These are phyloP conservation scores for Lissonota sp. DNA, from an alignment of 2,888 invertebrate species.

Conservation along the genomic window DNA sequence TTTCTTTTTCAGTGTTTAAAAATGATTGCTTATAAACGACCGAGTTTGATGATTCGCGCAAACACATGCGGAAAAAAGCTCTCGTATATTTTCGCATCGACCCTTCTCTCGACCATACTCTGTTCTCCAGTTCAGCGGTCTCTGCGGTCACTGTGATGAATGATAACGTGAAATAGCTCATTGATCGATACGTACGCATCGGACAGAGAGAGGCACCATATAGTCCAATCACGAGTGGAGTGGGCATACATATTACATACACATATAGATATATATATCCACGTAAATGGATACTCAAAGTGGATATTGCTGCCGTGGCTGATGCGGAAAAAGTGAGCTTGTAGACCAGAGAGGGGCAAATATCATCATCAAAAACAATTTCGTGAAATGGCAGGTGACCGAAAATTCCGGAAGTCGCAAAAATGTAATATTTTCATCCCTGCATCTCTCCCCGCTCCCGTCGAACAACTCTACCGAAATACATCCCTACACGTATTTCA, in stretches of 20 bases:
- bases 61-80: not conserved
- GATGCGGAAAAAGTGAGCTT: constrained; percentile 1
- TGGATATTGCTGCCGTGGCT: constrained; percentile 7
- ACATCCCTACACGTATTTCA: too few species aligned
- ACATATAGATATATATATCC: not conserved
- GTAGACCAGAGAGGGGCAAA: not conserved
- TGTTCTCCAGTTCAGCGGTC: constrained; percentile 10
- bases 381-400: constrained; percentile 43
- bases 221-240: not conserved
- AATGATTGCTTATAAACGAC: not conserved
- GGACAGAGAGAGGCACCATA: not conserved
- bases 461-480: too few species aligned
- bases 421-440: too few species aligned
- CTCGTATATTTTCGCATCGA: not conserved
- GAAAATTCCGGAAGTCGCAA: too few species aligned
- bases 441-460: too few species aligned
- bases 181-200: constrained; percentile 19
- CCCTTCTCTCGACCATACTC: not conserved
- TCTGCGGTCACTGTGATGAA: constrained; percentile 41
- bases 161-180: constrained; percentile 28
- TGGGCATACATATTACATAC: constrained; percentile 4
- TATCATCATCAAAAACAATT: constrained; percentile 57
- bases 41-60: not conserved
- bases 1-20: too few species aligned
- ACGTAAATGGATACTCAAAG: constrained; percentile 15